phyloP scores from a whole-genome alignment of 2,113 vertebrate species.

The Charina bottae region DNA sequence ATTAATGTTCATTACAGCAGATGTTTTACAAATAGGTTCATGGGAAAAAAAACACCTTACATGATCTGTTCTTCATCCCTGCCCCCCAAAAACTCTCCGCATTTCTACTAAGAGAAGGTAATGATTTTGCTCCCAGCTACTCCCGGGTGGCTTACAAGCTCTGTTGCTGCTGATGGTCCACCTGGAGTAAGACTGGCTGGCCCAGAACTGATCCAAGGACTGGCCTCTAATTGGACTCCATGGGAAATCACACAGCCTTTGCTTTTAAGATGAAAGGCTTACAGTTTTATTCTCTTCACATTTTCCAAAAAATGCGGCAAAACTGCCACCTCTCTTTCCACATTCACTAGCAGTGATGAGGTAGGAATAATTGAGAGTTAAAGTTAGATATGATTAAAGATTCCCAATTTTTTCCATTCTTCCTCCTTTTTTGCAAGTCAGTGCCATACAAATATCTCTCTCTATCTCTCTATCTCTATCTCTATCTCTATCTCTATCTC shows the following conservation, averaged over 20 bases:
- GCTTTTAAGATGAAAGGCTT: not conserved
- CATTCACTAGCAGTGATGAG: not conserved
- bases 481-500: too few relatives aligned
- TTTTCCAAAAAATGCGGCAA: not conserved
- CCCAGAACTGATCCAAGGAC: not conserved
- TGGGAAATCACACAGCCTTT: not conserved
- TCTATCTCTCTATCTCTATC: too few relatives aligned
- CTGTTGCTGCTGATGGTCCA: not conserved
- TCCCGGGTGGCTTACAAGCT: not conserved
- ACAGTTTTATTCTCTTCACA: not conserved
- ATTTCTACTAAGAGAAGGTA: not conserved
- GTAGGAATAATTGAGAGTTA: not conserved
- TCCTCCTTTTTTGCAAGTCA: not conserved
- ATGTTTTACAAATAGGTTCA: not conserved
- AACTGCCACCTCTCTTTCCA: not conserved
- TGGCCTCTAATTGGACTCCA: not conserved
- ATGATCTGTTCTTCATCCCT: not conserved
- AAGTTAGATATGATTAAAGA: not conserved
- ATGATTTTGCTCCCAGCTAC: not conserved
- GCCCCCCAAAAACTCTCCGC: not conserved
- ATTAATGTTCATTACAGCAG: not conserved
- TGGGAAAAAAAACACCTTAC: not conserved
- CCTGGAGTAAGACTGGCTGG: not conserved
- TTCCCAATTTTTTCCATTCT: too few relatives aligned
- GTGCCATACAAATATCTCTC: not conserved